Percentiles rank a stretch among this genome's conserved stretches.
Evolutionary conservation across 1,140 invertebrate species (phyloP).

Genomic region (Drosophila tropicalis): DNA sequence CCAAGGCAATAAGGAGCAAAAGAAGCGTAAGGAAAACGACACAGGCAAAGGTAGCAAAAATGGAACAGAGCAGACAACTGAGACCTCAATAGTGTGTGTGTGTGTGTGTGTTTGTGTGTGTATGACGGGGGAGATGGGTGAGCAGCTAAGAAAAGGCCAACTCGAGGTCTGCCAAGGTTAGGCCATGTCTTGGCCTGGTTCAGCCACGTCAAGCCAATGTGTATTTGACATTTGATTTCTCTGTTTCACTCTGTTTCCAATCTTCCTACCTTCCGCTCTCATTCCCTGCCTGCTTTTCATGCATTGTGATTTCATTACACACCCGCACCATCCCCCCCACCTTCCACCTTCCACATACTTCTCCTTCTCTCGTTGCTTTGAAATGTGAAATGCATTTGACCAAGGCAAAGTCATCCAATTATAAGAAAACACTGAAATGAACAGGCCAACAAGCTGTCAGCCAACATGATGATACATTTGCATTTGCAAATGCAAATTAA

Average conservation of each 20-base stretch:
- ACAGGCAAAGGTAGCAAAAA: conserved; percentile 37
- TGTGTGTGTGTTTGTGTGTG: neutral
- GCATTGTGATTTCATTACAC: conserved; percentile 15
- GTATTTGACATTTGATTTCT: conserved; percentile 77
- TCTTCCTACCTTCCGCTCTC: neutral
- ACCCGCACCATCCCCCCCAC: neutral
- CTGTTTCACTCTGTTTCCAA: conserved; percentile 1
- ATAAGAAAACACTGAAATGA: conserved; percentile 68
- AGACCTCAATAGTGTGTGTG: neutral
- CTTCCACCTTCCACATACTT: neutral
- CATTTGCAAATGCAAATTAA: conserved; percentile 75
- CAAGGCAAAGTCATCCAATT: conserved; percentile 70
- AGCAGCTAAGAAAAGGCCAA: neutral
- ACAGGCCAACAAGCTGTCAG: conserved; percentile 69
- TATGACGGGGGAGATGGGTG: neutral
- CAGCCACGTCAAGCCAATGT: conserved; percentile 65
- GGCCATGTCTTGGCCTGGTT: conserved; percentile 57
- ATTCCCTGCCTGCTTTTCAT: neutral
- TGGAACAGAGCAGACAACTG: conserved; percentile 1
- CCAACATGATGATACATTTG: conserved; percentile 55
- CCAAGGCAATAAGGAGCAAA: conserved; percentile 64
- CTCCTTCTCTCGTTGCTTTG: neutral
- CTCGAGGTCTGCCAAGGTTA: conserved; percentile 65
- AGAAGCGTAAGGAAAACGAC: conserved; percentile 64
- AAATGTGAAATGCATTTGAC: conserved; percentile 59